Evolutionary conservation across 1,140 invertebrate species (phyloP).

Genomic region (Andrena cerasifolii): DNA sequence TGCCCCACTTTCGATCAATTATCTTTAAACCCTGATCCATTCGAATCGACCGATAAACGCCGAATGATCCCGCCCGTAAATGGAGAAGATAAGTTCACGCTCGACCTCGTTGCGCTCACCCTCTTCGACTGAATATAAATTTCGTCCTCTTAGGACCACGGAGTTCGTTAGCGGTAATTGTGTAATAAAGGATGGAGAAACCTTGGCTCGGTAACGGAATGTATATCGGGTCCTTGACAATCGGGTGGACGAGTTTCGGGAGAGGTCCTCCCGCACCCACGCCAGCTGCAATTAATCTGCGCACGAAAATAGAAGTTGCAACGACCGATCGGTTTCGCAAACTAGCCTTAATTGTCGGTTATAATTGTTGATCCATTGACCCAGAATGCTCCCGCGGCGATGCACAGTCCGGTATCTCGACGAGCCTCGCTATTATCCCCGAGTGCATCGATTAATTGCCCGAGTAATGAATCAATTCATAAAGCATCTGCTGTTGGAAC

Average conservation of each 20-base stretch:
- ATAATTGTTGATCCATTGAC: slow-evolving; percentile 33
- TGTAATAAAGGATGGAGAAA: no score
- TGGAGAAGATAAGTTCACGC: slow-evolving; percentile 8
- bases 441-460: slow-evolving; percentile 26
- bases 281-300: not conserved
- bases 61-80: slow-evolving; percentile 28
- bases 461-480: not conserved
- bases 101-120: not conserved
- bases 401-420: not conserved
- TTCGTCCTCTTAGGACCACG: no score
- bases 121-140: not conserved
- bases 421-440: slow-evolving; percentile 14
- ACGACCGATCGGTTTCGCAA: not conserved
- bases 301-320: not conserved
- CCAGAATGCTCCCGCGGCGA: slow-evolving; percentile 10
- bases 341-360: slow-evolving; percentile 23
- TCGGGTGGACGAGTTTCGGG: no score
- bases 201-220: no score
- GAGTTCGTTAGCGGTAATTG: no score
- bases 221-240: no score
- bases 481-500: not conserved
- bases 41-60: slow-evolving; percentile 29
- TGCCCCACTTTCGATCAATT: slow-evolving; percentile 51
- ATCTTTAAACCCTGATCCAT: slow-evolving; percentile 48
- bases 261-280: no score